These are phyloP conservation scores for Sinonovacula constricta DNA, from an alignment of 1,140 invertebrate genomes.

Conservation along the genomic window DNA sequence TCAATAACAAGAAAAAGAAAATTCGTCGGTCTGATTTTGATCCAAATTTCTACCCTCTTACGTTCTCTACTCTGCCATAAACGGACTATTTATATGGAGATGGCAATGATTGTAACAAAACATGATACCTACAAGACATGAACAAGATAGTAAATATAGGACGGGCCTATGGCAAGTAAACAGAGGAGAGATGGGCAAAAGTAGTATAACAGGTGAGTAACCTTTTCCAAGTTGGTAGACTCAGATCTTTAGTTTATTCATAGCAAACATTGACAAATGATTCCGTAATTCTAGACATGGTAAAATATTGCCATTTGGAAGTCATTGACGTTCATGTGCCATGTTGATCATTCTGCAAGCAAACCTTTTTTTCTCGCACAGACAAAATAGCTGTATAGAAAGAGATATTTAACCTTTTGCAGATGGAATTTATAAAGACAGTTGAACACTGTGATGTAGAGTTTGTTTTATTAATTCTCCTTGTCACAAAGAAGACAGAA, in stretches of 20 bases:
- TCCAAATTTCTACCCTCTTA: not conserved
- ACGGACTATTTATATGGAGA: no score
- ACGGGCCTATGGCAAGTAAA: not conserved
- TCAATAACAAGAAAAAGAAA: not conserved
- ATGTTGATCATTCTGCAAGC: conserved; percentile 15
- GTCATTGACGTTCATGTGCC: no score
- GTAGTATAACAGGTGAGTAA: not conserved
- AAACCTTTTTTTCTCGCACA: not conserved
- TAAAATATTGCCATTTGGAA: conserved; percentile 28
- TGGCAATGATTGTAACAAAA: not conserved
- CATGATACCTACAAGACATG: not conserved
- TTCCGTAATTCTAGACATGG: conserved; percentile 25
- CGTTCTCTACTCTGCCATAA: not conserved
- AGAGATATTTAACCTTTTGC: conserved; percentile 25
- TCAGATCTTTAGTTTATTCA: conserved; percentile 24
- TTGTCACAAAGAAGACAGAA: conserved; percentile 49
- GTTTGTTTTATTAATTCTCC: conserved; percentile 49
- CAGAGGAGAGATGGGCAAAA: not conserved
- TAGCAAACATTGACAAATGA: conserved; percentile 46
- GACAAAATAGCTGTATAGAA: conserved; percentile 15
- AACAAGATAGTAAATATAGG: not conserved
- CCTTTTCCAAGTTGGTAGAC: conserved; percentile 30
- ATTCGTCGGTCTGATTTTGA: not conserved
- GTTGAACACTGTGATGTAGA: conserved; percentile 14
- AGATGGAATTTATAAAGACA: not conserved